Evolutionary conservation across 2,888 invertebrate genomes (phyloP).

Genomic region (Arctia plantaginis): DNA sequence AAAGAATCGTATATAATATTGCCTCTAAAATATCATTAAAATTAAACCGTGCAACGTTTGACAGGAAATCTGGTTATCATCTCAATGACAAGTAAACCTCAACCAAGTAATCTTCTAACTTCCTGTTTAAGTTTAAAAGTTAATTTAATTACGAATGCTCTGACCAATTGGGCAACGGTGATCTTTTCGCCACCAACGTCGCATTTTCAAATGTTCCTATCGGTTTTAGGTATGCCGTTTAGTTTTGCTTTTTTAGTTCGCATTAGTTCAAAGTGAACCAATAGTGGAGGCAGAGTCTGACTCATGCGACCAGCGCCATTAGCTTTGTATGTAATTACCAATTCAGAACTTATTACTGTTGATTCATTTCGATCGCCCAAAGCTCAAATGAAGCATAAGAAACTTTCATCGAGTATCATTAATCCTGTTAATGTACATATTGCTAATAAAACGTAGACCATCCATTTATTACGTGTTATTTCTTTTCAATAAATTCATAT

Average conservation of each 20-base stretch:
- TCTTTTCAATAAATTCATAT: neutral
- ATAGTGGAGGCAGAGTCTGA: conserved; percentile 30
- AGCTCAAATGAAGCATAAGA: conserved; percentile 16
- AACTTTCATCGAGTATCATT: neutral
- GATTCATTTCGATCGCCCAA: conserved; percentile 41
- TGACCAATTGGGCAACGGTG: conserved; percentile 24
- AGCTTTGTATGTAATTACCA: conserved; percentile 30
- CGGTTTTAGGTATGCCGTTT: neutral
- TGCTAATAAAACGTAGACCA: neutral
- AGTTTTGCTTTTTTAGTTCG: neutral
- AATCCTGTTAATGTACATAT: neutral
- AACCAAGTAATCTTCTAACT: conserved; percentile 63
- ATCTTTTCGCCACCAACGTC: neutral
- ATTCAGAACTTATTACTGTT: conserved; percentile 41
- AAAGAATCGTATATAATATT: neutral
- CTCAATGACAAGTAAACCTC: conserved; percentile 70
- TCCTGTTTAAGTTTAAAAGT: conserved; percentile 64
- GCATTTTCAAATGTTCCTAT: neutral
- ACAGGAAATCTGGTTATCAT: conserved; percentile 81
- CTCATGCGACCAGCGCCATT: conserved; percentile 38
- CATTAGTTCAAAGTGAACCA: conserved; percentile 35
- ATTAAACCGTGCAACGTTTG: conserved; percentile 56
- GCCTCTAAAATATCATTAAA: conserved; percentile 18
- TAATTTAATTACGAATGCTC: conserved; percentile 51
- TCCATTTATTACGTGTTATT: neutral